phyloP scores from a whole-genome alignment of 1,140 invertebrate species.

The Mesaphorura yosii region DNA sequence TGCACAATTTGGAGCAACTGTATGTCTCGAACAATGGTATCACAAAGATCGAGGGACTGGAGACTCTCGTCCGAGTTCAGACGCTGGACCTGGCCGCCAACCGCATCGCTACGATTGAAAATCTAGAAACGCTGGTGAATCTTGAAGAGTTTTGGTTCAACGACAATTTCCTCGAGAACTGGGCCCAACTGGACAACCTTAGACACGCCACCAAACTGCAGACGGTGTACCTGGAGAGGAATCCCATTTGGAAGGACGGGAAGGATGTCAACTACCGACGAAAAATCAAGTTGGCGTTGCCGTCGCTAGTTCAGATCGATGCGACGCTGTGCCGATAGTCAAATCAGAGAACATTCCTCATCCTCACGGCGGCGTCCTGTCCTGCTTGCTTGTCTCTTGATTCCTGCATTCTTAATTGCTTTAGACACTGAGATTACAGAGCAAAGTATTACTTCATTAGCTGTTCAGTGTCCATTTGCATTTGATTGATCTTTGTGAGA shows the following conservation, averaged over 20 bases:
- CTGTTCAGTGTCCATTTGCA: too few species aligned
- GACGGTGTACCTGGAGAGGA: slow-evolving; percentile 88
- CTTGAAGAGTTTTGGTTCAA: slow-evolving; percentile 95
- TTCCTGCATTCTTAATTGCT: too few species aligned
- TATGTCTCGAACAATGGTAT: slow-evolving; percentile 94
- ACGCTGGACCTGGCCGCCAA: slow-evolving; percentile 87
- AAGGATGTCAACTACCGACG: slow-evolving; percentile 74
- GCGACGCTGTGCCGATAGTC: slow-evolving; percentile 74
- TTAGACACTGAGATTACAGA: too few species aligned
- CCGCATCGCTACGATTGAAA: slow-evolving; percentile 66
- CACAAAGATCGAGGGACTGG: slow-evolving; percentile 57
- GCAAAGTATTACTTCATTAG: too few species aligned
- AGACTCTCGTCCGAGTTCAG: slow-evolving; percentile 55
- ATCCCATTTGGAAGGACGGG: slow-evolving; percentile 56
- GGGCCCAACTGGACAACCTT: slow-evolving; percentile 70
- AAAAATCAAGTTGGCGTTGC: slow-evolving; percentile 79
- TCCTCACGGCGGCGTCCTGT: too few species aligned
- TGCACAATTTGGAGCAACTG: slow-evolving; percentile 68
- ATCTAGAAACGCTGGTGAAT: slow-evolving; percentile 58
- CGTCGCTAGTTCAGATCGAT: slow-evolving; percentile 83
- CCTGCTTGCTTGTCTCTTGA: too few species aligned
- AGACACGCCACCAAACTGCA: slow-evolving; percentile 58
- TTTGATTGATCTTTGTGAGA: too few species aligned
- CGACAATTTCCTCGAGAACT: slow-evolving; percentile 76
- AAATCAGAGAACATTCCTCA: too few species aligned